Base-by-base conservation (phyloP, 2,113 vertebrate genomes). In the Gavialis gangeticus region DNA sequence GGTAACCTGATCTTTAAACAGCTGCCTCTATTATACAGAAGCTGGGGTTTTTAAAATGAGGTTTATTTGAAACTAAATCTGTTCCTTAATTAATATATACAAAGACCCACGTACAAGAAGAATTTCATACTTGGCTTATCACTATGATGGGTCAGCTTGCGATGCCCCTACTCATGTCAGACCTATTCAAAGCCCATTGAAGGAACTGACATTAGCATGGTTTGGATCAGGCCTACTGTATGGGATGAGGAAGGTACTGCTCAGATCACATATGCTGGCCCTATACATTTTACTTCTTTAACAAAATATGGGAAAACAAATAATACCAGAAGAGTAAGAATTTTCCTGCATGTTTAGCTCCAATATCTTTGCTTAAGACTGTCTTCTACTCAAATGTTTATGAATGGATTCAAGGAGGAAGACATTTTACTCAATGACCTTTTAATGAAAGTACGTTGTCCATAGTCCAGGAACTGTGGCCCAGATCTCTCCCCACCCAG, bases 201-300 rank as follows among this genome's bases (percentile, higher is more conserved):
- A 46, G 46, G 46, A 46, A 24, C 34, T 46, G 21, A 63, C 46
- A 5, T 21, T n/a, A 59, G n/a, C 2, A 57, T 27, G 27, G 46
- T 18, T 55, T n/a, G 0, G 18, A 0, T 0, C 69, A 46, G 69
- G 1, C 15, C 81, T 92, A 21, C 60, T 5, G 8, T 69, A 27
- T 66, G 24, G 62, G 0, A 0, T 10, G 66, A 25, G 27, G 34
- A 3, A 16, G 27, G 24, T 57, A 56, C 27, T 66, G 15, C 14
- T 15, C n/a, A n/a, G 12, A 37, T 71, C 21, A 71, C 12, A 24
- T 18, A 71, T 71, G 34, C 69, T 71, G 34, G 69, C 19, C 67
- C 34, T 21, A 22, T 46, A 71, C 34, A 12, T 37, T 46, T 13
- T 37, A 12, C 69, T 71, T 71, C 18, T 71, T 71, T 71, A 71